Conservation (phyloP, 2,797 vertebrate genomes). For the Nothura maculosa region DNA sequence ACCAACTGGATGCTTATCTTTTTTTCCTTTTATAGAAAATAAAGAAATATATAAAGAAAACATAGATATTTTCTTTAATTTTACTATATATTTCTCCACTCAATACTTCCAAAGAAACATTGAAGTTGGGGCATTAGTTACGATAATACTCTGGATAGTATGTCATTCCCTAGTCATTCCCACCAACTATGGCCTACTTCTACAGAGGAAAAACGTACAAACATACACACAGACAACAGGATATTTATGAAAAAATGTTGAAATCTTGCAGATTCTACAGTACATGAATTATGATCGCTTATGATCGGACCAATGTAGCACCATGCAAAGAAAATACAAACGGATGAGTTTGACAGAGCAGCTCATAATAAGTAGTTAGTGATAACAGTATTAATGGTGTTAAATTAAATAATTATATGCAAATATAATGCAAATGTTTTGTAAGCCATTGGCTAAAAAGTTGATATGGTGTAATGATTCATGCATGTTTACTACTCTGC, state of each 20-base stretch:
- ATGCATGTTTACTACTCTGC: neutral
- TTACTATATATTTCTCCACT: neutral
- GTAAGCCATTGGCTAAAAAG: neutral
- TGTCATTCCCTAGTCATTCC: neutral
- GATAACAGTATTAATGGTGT: neutral
- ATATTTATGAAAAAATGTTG: neutral
- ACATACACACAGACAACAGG: neutral
- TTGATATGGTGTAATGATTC: neutral
- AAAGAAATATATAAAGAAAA: no score
- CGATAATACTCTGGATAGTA: neutral
- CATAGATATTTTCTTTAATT: neutral
- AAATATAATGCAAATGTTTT: neutral
- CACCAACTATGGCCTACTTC: neutral
- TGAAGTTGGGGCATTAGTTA: neutral
- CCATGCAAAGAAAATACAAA: neutral
- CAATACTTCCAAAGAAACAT: neutral
- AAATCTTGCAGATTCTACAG: neutral
- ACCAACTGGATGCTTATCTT: neutral
- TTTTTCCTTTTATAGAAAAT: constrained; percentile 10
- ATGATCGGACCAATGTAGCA: neutral
- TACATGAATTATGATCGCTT: neutral
- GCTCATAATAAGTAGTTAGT: neutral
- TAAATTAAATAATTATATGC: neutral
- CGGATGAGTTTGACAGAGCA: neutral
- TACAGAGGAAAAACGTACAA: neutral